phyloP scores from a whole-genome alignment of 2,888 invertebrate genomes.

The Tetranychus piercei region DNA sequence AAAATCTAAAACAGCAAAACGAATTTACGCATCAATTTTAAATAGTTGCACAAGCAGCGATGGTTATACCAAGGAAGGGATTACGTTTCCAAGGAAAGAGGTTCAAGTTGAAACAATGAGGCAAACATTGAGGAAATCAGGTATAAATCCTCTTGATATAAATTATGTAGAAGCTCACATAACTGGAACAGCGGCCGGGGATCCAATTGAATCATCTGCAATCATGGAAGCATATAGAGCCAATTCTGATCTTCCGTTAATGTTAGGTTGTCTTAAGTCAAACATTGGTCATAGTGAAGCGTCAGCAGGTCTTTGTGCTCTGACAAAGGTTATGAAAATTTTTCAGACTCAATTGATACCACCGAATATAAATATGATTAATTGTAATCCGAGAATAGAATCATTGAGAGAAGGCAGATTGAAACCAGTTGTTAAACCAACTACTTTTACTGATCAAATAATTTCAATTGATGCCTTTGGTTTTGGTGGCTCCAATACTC shows the following conservation, averaged over 20 bases:
- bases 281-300: conserved; percentile 41
- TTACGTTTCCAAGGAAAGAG: conserved; percentile 59
- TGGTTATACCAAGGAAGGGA: conserved; percentile 73
- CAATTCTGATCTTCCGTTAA: conserved; percentile 44
- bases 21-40: conserved; percentile 61
- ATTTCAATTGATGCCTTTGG: conserved; percentile 40
- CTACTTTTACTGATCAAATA: conserved; percentile 34
- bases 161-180: conserved; percentile 46
- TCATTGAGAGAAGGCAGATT: conserved; percentile 40
- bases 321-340: conserved; percentile 38
- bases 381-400: conserved; percentile 37
- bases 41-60: conserved; percentile 81
- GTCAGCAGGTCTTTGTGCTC: conserved; percentile 35
- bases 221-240: conserved; percentile 10
- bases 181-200: conserved; percentile 41
- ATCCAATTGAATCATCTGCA: conserved; percentile 10
- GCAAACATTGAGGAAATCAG: conserved; percentile 22
- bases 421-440: conserved; percentile 31
- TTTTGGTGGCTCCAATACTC: conserved; percentile 37
- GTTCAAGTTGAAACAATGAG: conserved; percentile 47
- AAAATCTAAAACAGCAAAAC: conserved; percentile 48
- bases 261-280: conserved; percentile 39
- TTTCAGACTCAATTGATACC: conserved; percentile 36
- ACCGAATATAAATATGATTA: conserved; percentile 37
- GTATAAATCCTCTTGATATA: conserved; percentile 28